Evolutionary conservation across 2,888 invertebrate species (phyloP).

Genomic region (Pegoplata infirma): DNA sequence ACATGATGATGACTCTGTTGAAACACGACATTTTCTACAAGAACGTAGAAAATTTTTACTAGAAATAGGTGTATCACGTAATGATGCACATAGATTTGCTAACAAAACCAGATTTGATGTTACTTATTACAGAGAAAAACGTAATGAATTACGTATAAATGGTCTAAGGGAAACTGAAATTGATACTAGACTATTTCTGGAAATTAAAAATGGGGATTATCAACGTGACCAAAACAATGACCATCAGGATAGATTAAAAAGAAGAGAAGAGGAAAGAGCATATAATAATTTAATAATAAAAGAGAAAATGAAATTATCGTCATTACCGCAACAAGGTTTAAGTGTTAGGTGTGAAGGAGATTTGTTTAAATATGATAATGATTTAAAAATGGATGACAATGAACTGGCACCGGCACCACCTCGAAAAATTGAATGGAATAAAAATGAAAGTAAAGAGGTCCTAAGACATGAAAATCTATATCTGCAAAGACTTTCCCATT

Average conservation of each 20-base stretch:
- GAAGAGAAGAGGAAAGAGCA: background rate
- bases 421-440: background rate
- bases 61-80: background rate
- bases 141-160: background rate
- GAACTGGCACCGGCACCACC: background rate
- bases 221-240: background rate
- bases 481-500: background rate
- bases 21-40: background rate
- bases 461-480: background rate
- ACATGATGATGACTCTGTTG: background rate
- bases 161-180: background rate
- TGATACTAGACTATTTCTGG: background rate
- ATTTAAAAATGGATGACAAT: background rate
- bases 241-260: background rate
- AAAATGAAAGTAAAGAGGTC: background rate
- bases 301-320: no score
- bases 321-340: no score
- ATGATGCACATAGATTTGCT: background rate
- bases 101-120: background rate
- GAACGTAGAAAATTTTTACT: background rate
- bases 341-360: no score
- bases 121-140: background rate
- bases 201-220: background rate
- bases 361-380: background rate
- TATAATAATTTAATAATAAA: background rate